A percentile compares a stretch with the other conserved stretches of the same genome.
phyloP scores from a whole-genome alignment of 2,797 vertebrate species.

The Syngnathus rostellatus region DNA sequence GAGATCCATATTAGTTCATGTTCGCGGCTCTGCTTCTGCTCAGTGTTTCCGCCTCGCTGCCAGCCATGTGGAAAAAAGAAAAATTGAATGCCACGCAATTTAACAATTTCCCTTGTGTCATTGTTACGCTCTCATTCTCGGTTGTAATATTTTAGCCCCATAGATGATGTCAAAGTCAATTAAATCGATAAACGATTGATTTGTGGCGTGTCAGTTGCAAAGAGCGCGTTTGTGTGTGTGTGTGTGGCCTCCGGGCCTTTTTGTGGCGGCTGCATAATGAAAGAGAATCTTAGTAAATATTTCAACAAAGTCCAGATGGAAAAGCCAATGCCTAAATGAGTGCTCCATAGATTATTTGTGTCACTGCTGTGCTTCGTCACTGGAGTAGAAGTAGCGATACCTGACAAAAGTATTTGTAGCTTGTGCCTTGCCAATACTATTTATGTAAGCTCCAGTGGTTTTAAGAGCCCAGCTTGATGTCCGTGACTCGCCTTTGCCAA shows the following conservation, averaged over 20 bases:
- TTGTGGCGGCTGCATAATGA: constrained; percentile 18
- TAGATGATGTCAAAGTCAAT: background rate
- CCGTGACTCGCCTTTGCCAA: background rate
- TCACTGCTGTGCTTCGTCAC: background rate
- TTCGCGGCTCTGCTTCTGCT: constrained; percentile 54
- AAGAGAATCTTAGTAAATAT: constrained; percentile 22
- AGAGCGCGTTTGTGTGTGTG: background rate
- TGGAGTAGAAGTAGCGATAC: background rate
- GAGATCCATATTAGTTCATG: constrained; percentile 67
- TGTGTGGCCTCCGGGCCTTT: background rate
- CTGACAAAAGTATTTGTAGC: too few species aligned
- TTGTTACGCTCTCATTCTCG: too few species aligned
- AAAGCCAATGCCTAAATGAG: background rate
- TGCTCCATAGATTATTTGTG: background rate
- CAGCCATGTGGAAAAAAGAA: constrained; percentile 11
- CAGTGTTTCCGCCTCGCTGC: constrained; percentile 31
- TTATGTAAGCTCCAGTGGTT: background rate
- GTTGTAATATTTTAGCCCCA: background rate
- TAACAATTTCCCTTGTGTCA: too few species aligned
- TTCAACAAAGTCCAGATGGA: constrained; percentile 6
- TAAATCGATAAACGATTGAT: background rate
- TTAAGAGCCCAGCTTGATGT: background rate
- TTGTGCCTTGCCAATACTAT: background rate
- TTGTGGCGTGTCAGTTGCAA: background rate
- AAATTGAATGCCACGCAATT: background rate